phyloP scores from a whole-genome alignment of 2,113 vertebrate species.

The Syngnathoides biaculeatus region DNA sequence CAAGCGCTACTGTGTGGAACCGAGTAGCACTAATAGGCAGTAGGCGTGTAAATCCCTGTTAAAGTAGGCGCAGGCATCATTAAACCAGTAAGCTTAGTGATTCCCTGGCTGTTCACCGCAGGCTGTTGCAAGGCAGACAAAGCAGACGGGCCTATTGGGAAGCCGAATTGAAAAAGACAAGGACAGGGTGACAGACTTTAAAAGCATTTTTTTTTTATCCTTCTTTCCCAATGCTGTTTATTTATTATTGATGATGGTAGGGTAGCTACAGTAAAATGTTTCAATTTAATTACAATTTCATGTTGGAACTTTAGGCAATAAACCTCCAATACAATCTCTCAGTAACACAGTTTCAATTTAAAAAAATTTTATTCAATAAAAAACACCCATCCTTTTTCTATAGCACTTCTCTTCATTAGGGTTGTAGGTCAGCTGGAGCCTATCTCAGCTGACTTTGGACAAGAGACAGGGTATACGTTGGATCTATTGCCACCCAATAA shows the following conservation, averaged over 20 bases:
- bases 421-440: too few relatives aligned
- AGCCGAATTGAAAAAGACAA: conserved; percentile 39
- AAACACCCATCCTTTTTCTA: too few relatives aligned
- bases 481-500: too few relatives aligned
- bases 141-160: conserved; percentile 44
- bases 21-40: conserved; percentile 43
- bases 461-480: too few relatives aligned
- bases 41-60: conserved; percentile 62
- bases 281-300: background rate
- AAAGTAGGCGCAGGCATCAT: conserved; percentile 68
- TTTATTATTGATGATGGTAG: background rate
- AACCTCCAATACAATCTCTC: too few relatives aligned
- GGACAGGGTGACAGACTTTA: conserved; percentile 25
- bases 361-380: too few relatives aligned
- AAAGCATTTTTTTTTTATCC: background rate
- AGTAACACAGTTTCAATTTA: too few relatives aligned
- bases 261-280: background rate
- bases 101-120: conserved; percentile 51
- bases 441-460: too few relatives aligned
- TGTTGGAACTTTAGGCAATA: background rate
- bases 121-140: conserved; percentile 61
- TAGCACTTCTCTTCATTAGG: too few relatives aligned
- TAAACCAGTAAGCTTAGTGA: conserved; percentile 70
- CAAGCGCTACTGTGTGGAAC: conserved; percentile 9
- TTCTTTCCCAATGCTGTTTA: background rate